Conservation (phyloP, 1,140 invertebrate genomes). For the Pollicipes pollicipes region DNA sequence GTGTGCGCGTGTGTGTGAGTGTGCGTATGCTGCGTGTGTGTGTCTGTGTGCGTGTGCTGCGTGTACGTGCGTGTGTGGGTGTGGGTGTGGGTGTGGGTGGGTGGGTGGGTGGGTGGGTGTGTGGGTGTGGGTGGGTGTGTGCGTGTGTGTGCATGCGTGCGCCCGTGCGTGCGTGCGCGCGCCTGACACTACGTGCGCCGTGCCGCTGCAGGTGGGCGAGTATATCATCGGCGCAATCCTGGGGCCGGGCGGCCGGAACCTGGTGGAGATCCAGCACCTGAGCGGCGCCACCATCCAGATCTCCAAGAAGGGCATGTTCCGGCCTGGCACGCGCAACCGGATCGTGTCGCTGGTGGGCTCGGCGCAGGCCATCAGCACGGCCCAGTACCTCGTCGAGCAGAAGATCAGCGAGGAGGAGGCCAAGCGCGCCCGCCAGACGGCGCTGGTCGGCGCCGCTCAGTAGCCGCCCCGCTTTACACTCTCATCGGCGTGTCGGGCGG, state of each 20-base stretch:
- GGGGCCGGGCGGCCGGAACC: constrained; percentile 81
- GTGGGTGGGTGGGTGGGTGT: too few species aligned
- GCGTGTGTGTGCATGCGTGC: background rate
- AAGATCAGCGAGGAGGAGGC: constrained; percentile 86
- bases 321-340: constrained; percentile 86
- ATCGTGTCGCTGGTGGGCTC: constrained; percentile 88
- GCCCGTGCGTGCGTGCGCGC: constrained; percentile 20
- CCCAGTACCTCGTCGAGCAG: constrained; percentile 87
- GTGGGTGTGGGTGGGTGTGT: too few species aligned
- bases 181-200: constrained; percentile 37
- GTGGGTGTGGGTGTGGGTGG: too few species aligned
- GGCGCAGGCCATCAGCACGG: constrained; percentile 65
- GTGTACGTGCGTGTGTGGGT: constrained; percentile 6
- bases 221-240: constrained; percentile 89
- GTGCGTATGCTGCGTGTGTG: background rate
- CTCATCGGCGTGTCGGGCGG: background rate
- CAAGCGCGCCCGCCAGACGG: constrained; percentile 74
- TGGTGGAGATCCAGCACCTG: constrained; percentile 90
- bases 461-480: background rate
- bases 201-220: constrained; percentile 74
- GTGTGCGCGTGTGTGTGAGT: too few species aligned
- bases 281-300: constrained; percentile 95
- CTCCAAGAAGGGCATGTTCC: constrained; percentile 93
- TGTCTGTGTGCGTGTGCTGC: background rate
- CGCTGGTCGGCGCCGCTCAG: constrained; percentile 29